These are phyloP conservation scores for Drosophila mayri DNA, from an alignment of 1,140 invertebrate genomes.

Conservation along the genomic window DNA sequence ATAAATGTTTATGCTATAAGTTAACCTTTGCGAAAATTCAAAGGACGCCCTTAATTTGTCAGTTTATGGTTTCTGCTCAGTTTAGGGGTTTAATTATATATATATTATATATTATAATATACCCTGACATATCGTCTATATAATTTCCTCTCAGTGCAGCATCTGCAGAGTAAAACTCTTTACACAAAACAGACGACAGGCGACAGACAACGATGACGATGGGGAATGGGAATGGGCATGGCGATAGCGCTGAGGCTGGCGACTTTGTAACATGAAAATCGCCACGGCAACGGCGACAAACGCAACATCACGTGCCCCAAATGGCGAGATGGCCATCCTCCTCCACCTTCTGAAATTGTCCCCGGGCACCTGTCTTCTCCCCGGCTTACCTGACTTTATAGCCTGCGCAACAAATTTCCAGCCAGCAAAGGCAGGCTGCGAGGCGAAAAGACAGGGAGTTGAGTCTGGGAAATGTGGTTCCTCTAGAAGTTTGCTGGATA, in stretches of 20 bases:
- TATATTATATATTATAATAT: too few species aligned
- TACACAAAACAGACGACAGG: conserved; percentile 54
- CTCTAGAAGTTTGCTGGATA: conserved; percentile 1
- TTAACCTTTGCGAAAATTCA: neutral
- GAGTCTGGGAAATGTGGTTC: conserved; percentile 4
- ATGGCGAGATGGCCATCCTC: conserved; percentile 28
- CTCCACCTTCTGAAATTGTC: neutral
- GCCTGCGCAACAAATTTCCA: conserved; percentile 70
- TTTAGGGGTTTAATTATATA: neutral
- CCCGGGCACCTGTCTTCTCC: conserved; percentile 14
- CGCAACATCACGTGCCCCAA: conserved; percentile 74
- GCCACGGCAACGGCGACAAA: conserved; percentile 70
- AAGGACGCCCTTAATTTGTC: too few species aligned
- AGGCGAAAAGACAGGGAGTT: neutral
- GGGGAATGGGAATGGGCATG: conserved; percentile 6
- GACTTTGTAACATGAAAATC: conserved; percentile 81
- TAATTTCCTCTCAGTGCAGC: conserved; percentile 1
- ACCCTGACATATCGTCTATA: too few species aligned
- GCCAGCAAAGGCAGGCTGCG: conserved; percentile 46
- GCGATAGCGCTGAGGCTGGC: conserved; percentile 43
- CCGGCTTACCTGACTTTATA: conserved; percentile 69
- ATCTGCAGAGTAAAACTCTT: conserved; percentile 48
- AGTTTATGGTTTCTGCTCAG: too few species aligned
- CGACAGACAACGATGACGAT: conserved; percentile 56
- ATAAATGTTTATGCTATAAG: accelerated